Evolutionary conservation across 2,113 vertebrate species (phyloP).

Genomic region (Paedocypris sp.): DNA sequence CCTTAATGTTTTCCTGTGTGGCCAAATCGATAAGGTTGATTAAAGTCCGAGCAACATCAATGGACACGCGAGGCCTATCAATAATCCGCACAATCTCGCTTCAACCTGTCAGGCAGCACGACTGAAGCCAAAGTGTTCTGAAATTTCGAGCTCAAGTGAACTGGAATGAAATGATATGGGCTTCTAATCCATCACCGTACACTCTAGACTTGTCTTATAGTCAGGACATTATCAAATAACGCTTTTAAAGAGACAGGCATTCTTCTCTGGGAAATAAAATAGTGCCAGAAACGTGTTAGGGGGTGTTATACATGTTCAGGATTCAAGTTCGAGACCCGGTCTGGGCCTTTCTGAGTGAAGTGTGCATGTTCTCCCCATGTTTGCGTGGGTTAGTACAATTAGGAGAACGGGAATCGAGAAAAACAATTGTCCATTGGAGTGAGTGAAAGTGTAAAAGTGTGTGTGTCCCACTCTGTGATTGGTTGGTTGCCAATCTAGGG

Average conservation of each 20-base stretch:
- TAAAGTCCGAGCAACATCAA: constrained; percentile 6
- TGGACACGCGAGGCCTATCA: constrained; percentile 5
- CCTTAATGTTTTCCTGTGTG: neutral
- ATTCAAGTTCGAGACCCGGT: too few relatives aligned
- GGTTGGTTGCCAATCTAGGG: too few relatives aligned
- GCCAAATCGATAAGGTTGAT: constrained; percentile 14
- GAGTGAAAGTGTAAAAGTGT: too few relatives aligned
- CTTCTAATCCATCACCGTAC: constrained; percentile 14
- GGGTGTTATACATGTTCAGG: too few relatives aligned
- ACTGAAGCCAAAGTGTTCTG: neutral
- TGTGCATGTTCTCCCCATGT: too few relatives aligned
- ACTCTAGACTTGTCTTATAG: neutral
- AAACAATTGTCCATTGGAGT: too few relatives aligned
- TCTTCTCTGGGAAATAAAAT: neutral
- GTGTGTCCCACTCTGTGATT: too few relatives aligned
- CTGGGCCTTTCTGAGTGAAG: too few relatives aligned
- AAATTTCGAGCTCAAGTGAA: constrained; percentile 5
- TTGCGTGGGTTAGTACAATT: too few relatives aligned
- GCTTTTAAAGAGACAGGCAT: neutral
- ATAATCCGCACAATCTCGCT: neutral
- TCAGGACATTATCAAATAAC: neutral
- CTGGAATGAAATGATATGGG: neutral
- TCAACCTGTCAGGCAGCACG: neutral
- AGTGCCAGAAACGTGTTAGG: neutral
- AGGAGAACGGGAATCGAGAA: too few relatives aligned